A percentile compares a stretch with the other conserved stretches of the same genome.
phyloP scores from a whole-genome alignment of 2,888 invertebrate species.

The Tachystola acroxantha region DNA sequence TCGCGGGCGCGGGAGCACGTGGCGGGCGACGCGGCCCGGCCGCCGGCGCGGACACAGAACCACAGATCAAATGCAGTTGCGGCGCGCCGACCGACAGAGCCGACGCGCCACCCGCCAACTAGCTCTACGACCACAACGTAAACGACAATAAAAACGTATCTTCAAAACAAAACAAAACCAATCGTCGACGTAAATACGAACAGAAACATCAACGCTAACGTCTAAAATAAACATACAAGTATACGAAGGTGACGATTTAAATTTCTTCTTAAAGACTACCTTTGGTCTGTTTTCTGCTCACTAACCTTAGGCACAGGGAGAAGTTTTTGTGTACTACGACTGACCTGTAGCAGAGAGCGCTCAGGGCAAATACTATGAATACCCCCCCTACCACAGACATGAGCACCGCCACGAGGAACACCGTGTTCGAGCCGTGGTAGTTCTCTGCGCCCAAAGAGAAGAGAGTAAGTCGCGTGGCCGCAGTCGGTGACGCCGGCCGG shows the following conservation, averaged over 20 bases:
- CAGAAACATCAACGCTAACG: slow-evolving; percentile 76
- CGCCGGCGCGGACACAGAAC: slow-evolving; percentile 70
- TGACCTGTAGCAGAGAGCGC: slow-evolving; percentile 99
- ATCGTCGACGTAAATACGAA: slow-evolving; percentile 71
- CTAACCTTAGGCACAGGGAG: slow-evolving; percentile 99
- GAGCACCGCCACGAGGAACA: slow-evolving; percentile 98
- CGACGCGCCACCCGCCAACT: slow-evolving; percentile 69
- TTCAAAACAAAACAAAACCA: slow-evolving; percentile 61
- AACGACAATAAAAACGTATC: slow-evolving; percentile 61
- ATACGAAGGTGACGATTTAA: slow-evolving; percentile 78
- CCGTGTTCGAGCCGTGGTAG: slow-evolving; percentile 98
- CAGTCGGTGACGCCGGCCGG: slow-evolving; percentile 30
- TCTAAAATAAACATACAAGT: slow-evolving; percentile 77
- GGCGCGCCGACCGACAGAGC: slow-evolving; percentile 49
- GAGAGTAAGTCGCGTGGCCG: slow-evolving; percentile 45
- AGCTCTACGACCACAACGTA: slow-evolving; percentile 74
- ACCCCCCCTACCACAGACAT: slow-evolving; percentile 99
- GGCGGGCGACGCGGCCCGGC: slow-evolving; percentile 33
- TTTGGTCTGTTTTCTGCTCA: slow-evolving; percentile 90
- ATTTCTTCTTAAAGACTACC: slow-evolving; percentile 81
- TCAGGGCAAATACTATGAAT: slow-evolving; percentile 98
- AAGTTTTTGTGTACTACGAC: slow-evolving; percentile 99
- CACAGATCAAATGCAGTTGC: slow-evolving; percentile 77
- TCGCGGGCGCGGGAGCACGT: slow-evolving; percentile 16
- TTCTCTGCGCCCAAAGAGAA: slow-evolving; percentile 87